Base-by-base conservation (phyloP, 2,113 vertebrate genomes). In the Erythrolamprus reginae region DNA sequence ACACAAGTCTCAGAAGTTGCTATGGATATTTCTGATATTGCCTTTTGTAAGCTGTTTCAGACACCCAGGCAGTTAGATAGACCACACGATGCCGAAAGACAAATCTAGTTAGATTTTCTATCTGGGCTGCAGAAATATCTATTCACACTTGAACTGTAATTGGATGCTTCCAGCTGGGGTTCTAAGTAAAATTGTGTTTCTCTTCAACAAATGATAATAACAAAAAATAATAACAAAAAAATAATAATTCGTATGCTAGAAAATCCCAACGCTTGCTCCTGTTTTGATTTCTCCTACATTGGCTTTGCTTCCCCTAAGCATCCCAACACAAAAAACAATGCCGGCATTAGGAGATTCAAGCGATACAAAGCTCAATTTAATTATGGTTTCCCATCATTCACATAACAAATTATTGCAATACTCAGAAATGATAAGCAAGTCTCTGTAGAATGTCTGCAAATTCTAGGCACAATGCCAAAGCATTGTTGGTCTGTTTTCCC, bases 331-430 rank as follows among this genome's bases (percentile, higher is more conserved):
- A n/a, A n/a, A n/a, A n/a, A n/a, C n/a, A n/a, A 93, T 24, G 58
- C 24, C 33, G 28, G 90, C 86, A 94, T 86, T 53, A 93, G 83
- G 70, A 26, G 83, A 84, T 89, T 84, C 45, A 52, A 84, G 12
- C 90, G 70, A 38, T 6, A 91, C 84, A 85, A 85, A 89, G 95
- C 93, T 96, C 95, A 55, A 88, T 94, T 96, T 95, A 93, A 91
- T 96, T 96, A 92, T 82, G 90, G 93, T 90, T 94, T 95, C 95
- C 94, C 96, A 93, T 97, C 65, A 88, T 95, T 92, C 92, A 96
- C 95, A 97, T 95, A 94, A 95, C 19, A 92, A 95, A 88, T 77
- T 95, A 95, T 95, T 95, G 95, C 94, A 96, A 95, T 92, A 92
- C 82, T 84, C 84, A 33, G 94, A 87, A 90, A 90, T 95, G 94